A percentile compares a stretch with the other conserved stretches of the same genome.
These are phyloP conservation scores for Drosophila subquinaria DNA, from an alignment of 2,888 invertebrate genomes.

Conservation along the genomic window DNA sequence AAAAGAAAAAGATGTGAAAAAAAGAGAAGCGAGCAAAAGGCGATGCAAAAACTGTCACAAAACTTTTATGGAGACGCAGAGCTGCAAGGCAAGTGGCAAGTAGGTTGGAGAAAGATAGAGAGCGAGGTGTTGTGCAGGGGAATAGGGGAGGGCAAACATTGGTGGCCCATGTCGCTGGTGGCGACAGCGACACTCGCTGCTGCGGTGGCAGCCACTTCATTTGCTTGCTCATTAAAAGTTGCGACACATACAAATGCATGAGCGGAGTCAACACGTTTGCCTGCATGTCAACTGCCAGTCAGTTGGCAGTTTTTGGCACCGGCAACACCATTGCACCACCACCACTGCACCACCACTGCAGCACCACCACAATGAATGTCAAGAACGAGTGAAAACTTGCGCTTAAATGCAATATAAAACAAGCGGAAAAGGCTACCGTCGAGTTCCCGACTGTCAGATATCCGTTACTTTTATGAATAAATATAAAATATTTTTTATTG, in stretches of 20 bases:
- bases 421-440: too few species aligned
- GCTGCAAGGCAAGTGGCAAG: constrained; percentile 30
- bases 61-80: constrained; percentile 73
- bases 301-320: constrained; percentile 34
- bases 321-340: background rate
- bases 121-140: background rate
- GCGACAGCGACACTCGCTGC: constrained; percentile 26
- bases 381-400: constrained; percentile 78
- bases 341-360: background rate
- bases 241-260: constrained; percentile 77
- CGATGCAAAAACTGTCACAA: constrained; percentile 73
- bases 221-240: constrained; percentile 79
- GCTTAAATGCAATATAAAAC: constrained; percentile 67
- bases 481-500: too few species aligned
- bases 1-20: background rate
- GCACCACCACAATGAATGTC: constrained; percentile 65
- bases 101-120: too few species aligned
- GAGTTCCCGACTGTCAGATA: too few species aligned
- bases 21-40: constrained; percentile 30
- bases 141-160: constrained; percentile 46
- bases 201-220: constrained; percentile 70
- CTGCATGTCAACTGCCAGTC: constrained; percentile 76
- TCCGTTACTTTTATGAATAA: too few species aligned
- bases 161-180: constrained; percentile 53
- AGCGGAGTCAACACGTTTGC: constrained; percentile 76